Evolutionary conservation across 2,797 vertebrate genomes (phyloP), one percentile per base, ranked within the genome.

Genomic region (Gastrophryne carolinensis): DNA sequence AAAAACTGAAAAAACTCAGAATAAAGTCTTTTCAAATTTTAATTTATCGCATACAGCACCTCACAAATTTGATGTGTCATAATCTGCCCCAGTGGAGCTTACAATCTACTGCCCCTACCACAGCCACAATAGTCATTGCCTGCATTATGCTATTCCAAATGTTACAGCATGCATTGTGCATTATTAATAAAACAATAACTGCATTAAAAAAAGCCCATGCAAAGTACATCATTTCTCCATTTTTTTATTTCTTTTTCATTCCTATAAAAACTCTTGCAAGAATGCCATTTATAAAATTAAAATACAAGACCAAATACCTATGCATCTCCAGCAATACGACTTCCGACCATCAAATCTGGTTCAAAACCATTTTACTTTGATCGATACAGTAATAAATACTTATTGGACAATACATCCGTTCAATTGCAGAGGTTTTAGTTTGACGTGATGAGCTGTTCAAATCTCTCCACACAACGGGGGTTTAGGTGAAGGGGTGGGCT

Each of bases 231-330:
- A 57, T 77, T 77, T 77, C 57, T 76, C 47, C 50, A 72, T 64
- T 67, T 77, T 77, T n/a, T n/a, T n/a, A n/a, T n/a, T n/a, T n/a
- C n/a, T 71, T 71, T 77, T 72, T 73, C 71, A 19, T 77, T 71
- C 66, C 75, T 77, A 77, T 77, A 77, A 77, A 77, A 77, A 72
- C 75, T 77, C 75, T 69, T 77, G 60, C 60, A 62, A 72, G 61
- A 65, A 71, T 77, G 50, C 67, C 58, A 77, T 64, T 77, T 70
- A 71, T 71, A 71, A 77, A 77, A 77, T 70, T 66, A 67, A n/a
- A n/a, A 67, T 65, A 77, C 67, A 77, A 70, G 75, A 77, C 75
- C 67, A 64, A 77, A 77, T 65, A 58, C 63, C 34, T 70, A 41
- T 75, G 57, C 75, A 64, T 71, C 50, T 34, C 57, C 57, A 58